Evolutionary conservation across 2,113 vertebrate species (phyloP).

Genomic region (Ophiodon elongatus): DNA sequence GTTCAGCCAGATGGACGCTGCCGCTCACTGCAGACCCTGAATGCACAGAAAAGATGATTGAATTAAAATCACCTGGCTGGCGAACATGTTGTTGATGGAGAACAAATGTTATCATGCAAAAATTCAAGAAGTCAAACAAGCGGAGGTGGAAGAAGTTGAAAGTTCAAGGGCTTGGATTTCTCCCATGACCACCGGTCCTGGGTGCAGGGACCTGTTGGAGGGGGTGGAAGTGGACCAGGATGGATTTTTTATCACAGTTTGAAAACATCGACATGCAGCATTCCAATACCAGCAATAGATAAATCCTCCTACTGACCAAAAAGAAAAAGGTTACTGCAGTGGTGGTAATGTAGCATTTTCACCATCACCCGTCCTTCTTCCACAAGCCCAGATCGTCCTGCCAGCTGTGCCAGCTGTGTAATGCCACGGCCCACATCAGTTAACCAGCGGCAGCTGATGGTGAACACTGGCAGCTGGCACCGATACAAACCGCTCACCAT

Average conservation of each 20-base stretch:
- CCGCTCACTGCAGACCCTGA: neutral
- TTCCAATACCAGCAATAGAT: neutral
- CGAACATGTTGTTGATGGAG: neutral
- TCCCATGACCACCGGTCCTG: neutral
- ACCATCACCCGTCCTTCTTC: neutral
- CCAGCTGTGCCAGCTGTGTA: constrained; percentile 29
- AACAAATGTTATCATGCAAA: neutral
- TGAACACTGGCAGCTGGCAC: constrained; percentile 29
- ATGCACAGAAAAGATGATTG: neutral
- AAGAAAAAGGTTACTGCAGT: neutral
- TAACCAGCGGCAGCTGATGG: constrained; percentile 35
- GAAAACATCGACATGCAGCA: neutral
- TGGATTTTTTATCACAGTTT: neutral
- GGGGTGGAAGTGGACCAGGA: neutral
- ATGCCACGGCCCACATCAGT: constrained; percentile 2
- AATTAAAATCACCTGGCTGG: constrained; percentile 11
- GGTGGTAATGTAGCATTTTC: neutral
- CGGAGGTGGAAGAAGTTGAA: neutral
- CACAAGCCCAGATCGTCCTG: neutral
- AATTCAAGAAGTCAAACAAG: neutral
- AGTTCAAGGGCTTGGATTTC: neutral
- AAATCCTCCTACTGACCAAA: neutral
- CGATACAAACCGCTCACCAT: constrained; percentile 20
- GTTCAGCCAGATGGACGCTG: neutral
- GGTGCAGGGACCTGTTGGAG: neutral